Evolutionary conservation across 2,797 vertebrate species (phyloP), one percentile per base, ranked within the genome.

Genomic region (Sebastes minor): DNA sequence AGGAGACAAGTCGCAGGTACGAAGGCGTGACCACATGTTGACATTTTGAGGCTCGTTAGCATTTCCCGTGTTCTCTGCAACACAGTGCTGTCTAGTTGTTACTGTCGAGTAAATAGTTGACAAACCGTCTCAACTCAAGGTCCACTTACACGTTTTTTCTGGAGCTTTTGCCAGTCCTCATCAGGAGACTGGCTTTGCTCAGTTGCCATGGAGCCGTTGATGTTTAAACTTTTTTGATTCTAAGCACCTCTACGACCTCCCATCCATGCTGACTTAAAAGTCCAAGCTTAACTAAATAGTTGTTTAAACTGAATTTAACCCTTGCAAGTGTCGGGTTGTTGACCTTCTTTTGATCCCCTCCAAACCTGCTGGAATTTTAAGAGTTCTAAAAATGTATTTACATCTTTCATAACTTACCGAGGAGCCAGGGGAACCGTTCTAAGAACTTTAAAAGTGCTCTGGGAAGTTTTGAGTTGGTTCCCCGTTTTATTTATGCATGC

Each of bases 1-100:
- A 81, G 97, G 98, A 78, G 98, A 98, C 91, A 98, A 97, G 83
- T 97, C 97, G 64, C 98, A 99, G 97, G 99, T 99, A 95, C 0
- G 16, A 49, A 32, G 86, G 53, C 16, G 1, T 8, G 23, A 8
- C 23, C 1, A 1, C 5, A 8, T 35, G 2, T 60, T 16, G 22
- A 20, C 18, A 1, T 23, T 12, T 23, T 20, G 0, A 70, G 22
- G 5, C 61, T 25, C 0, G 1, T 4, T 10, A 9, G 22, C 6
- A 57, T 13, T 33, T 13, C 13, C n/a, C 10, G 12, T 12, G 25
- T 27, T 42, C 12, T 3, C 10, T 32, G n/a, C 5, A 25, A 62
- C 7, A 1, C n/a, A 35, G 22, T 33, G 32, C 46, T 30, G 7
- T 65, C 49, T 30, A 12, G 5, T 20, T 49, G n/a, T 49, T 23